Evolutionary conservation across 2,113 vertebrate genomes (phyloP).

Genomic region (Jaculus jaculus): DNA sequence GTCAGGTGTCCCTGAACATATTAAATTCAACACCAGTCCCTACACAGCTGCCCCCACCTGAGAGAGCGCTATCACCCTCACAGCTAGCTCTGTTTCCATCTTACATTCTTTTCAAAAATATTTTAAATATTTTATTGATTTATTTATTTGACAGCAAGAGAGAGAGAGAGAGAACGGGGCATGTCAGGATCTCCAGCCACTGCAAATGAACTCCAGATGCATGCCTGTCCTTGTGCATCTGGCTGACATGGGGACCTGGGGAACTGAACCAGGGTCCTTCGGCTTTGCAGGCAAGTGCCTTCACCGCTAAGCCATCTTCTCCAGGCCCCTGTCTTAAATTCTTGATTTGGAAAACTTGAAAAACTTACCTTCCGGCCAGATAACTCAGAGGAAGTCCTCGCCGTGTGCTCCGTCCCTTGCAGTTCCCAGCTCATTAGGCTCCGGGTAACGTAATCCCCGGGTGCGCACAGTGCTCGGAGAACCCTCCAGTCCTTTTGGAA

Average conservation of each 20-base stretch:
- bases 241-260: too few relatives aligned
- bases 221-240: too few relatives aligned
- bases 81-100: not conserved
- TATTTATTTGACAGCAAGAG: too few relatives aligned
- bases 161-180: too few relatives aligned
- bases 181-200: too few relatives aligned
- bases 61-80: not conserved
- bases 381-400: slow-evolving; percentile 16
- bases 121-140: too few relatives aligned
- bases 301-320: too few relatives aligned
- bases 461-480: slow-evolving; percentile 42
- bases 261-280: too few relatives aligned
- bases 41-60: not conserved
- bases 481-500: slow-evolving; percentile 67
- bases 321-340: slow-evolving; percentile 27
- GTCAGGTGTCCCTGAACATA: not conserved
- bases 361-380: not conserved
- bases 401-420: not conserved
- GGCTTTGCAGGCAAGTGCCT: too few relatives aligned
- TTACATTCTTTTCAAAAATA: too few relatives aligned
- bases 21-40: not conserved
- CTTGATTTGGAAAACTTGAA: slow-evolving; percentile 31
- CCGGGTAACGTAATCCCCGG: not conserved
- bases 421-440: not conserved
- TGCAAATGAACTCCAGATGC: too few relatives aligned